A percentile compares a stretch with the other conserved stretches of the same genome.
phyloP scores from a whole-genome alignment of 2,888 invertebrate species.

The Endomychus coccineus region DNA sequence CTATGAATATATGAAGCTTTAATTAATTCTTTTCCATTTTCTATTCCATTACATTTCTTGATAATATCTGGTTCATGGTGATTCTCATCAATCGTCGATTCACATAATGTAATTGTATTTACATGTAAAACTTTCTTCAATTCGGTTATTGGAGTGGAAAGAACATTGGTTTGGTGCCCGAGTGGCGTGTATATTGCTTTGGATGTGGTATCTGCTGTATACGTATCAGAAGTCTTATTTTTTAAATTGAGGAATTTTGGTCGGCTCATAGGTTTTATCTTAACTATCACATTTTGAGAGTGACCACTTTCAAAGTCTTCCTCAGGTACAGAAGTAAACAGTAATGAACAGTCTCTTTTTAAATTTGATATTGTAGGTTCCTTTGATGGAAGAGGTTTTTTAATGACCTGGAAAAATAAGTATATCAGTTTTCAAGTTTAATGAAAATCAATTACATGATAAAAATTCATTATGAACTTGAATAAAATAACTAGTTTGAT shows the following conservation, averaged over 20 bases:
- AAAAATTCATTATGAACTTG: too few relatives aligned
- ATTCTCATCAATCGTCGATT: too few relatives aligned
- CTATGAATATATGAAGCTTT: too few relatives aligned
- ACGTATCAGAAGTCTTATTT: constrained; percentile 34
- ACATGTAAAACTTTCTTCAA: constrained; percentile 59
- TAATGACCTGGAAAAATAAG: not conserved
- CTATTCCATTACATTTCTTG: too few relatives aligned
- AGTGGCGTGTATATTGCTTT: constrained; percentile 41
- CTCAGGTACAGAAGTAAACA: constrained; percentile 78
- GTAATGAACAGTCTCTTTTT: constrained; percentile 71
- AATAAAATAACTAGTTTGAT: too few relatives aligned
- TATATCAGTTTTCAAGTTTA: not conserved
- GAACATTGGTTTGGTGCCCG: constrained; percentile 65
- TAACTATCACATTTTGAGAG: constrained; percentile 19
- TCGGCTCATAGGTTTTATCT: constrained; percentile 27
- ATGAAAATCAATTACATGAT: too few relatives aligned
- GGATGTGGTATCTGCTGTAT: constrained; percentile 18
- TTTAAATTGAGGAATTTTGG: constrained; percentile 41
- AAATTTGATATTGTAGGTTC: constrained; percentile 50
- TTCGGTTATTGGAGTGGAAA: constrained; percentile 72
- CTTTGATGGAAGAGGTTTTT: constrained; percentile 3
- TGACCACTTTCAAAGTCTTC: constrained; percentile 49
- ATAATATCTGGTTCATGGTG: too few relatives aligned
- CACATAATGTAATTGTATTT: constrained; percentile 67
- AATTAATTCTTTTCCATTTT: too few relatives aligned